Evolutionary conservation across 1,140 invertebrate species (phyloP).

Genomic region (Drepana arcuata): DNA sequence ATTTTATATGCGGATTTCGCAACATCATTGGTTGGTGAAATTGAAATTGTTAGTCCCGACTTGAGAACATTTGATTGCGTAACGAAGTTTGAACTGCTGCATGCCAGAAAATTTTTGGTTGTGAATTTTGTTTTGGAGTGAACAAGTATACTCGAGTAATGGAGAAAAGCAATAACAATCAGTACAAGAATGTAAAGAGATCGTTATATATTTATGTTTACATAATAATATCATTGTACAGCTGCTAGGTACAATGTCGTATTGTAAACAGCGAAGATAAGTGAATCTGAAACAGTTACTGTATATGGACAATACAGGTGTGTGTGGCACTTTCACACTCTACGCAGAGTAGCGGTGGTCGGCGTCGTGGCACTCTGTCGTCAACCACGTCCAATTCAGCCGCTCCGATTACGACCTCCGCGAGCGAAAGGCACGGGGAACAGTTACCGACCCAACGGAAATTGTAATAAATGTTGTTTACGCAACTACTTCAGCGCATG

Average conservation of each 20-base stretch:
- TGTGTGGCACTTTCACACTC: slow-evolving; percentile 56
- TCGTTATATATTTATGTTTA: neutral
- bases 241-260: neutral
- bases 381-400: neutral
- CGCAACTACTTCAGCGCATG: neutral
- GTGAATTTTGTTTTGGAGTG: too few species aligned
- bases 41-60: too few species aligned
- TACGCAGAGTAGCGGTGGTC: slow-evolving; percentile 10
- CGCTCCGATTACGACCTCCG: slow-evolving; percentile 22
- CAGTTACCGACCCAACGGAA: too few species aligned
- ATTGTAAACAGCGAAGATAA: too few species aligned
- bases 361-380: slow-evolving; percentile 3
- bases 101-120: too few species aligned
- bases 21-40: too few species aligned
- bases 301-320: slow-evolving; percentile 25
- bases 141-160: neutral
- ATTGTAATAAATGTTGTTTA: neutral
- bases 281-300: slow-evolving; percentile 35
- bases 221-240: neutral
- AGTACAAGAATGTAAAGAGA: neutral
- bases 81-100: too few species aligned
- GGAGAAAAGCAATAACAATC: neutral
- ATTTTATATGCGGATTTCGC: too few species aligned
- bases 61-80: too few species aligned
- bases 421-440: slow-evolving; percentile 23